Base-by-base conservation (phyloP, 2,888 invertebrate genomes). In the Cybosia mesomella region DNA sequence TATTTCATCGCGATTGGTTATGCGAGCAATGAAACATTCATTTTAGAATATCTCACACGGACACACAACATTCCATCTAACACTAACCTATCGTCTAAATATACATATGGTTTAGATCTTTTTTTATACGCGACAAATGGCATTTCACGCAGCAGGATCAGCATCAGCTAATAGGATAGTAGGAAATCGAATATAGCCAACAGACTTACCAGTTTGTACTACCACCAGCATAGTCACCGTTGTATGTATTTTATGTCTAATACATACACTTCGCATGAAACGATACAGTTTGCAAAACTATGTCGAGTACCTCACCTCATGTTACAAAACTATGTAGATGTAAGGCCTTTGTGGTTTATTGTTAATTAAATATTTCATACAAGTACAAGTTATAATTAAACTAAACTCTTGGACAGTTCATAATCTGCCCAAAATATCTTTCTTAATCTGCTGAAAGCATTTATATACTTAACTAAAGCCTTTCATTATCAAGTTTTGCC, bases 401-500 rank as follows among this genome's bases (percentile, higher is more conserved):
- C 43, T 49, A 32, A 58, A 18, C 32, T 53, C 58, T 65, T 49
- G 15, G 28, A 39, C 58, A 43, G 39, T n/a, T 43, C 21, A 58
- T 58, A 58, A 64, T 58, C 58, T 58, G 49, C 11, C 32, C 4
- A n/a, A 32, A 64, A 58, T 32, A 58, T 49, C 49, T 58, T 49
- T 53, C 11, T 58, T 53, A 65, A 65, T 65, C 59, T 58, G 7
- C 32, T 34, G 18, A 58, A 65, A 60, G 57, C 39, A 66, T 39
- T 32, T 21, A 70, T 63, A 49, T 61, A 66, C 24, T 59, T 53
- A 60, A 39, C 60, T 24, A 57, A 64, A 61, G 21, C 53, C 34
- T 60, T 68, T 71, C 58, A n/a, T 63, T 65, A 64, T 18, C 28
- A 72, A 58, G 43, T 54, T 64, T 55, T 22, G 3, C 13, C 53